Evolutionary conservation across 1,140 invertebrate genomes (phyloP).

Genomic region (Chymomyza costata): DNA sequence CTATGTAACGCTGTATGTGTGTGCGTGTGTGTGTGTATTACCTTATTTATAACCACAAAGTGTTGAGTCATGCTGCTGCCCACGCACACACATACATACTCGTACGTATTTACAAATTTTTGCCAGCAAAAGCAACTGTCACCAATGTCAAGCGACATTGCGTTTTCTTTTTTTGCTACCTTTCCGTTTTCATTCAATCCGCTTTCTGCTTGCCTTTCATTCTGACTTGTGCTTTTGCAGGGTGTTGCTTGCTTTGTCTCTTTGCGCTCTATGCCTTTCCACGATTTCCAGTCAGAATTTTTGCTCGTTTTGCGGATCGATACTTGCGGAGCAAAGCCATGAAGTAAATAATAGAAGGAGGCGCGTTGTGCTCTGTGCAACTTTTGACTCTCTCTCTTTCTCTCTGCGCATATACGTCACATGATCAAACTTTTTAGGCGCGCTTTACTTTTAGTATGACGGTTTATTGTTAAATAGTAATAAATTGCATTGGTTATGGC

Average conservation of each 20-base stretch:
- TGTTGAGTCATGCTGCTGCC: conserved; percentile 51
- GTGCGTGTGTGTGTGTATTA: conserved; percentile 10
- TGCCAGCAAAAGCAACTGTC: conserved; percentile 3
- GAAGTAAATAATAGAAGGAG: too few species aligned
- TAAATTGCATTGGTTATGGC: too few species aligned
- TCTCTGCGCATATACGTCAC: too few species aligned
- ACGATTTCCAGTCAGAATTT: conserved; percentile 67
- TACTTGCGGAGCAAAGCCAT: conserved; percentile 20
- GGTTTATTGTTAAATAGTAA: too few species aligned
- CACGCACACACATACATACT: conserved; percentile 4
- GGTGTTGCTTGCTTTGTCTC: conserved; percentile 49
- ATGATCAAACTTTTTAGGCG: too few species aligned
- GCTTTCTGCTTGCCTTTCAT: background rate
- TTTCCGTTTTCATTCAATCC: background rate
- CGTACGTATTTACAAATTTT: too few species aligned
- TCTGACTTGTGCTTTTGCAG: background rate
- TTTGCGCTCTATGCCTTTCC: too few species aligned
- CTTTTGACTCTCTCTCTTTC: too few species aligned
- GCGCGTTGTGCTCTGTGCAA: too few species aligned
- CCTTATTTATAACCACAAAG: conserved; percentile 65
- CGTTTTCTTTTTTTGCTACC: conserved; percentile 27
- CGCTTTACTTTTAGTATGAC: too few species aligned
- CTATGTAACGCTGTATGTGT: too few species aligned
- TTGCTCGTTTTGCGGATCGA: conserved; percentile 60
- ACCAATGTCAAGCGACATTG: background rate